Base-by-base conservation (phyloP, 1,140 invertebrate genomes). In the Palaemon carinicauda region DNA sequence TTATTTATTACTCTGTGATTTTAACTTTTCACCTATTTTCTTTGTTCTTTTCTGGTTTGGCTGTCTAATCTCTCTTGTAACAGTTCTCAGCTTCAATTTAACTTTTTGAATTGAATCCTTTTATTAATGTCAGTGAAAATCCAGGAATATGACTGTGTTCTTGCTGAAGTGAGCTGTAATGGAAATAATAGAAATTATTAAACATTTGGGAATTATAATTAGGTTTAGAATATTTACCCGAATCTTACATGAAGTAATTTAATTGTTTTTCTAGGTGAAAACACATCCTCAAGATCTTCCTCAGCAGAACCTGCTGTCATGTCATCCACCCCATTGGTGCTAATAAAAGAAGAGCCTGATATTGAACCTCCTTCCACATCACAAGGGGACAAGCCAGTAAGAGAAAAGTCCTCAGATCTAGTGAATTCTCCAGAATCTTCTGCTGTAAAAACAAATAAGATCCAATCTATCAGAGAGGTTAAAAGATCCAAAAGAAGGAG, bases 331-430 rank as follows among this genome's bases (percentile, higher is more conserved):
- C 77, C 84, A 4, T 19, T 86, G n/a, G 60, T 78, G n/a, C 50
- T 86, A 9, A 79, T 86, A 24, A 86, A 86, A 29, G 84, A 86
- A 52, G 84, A 86, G n/a, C 77, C 84, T 24, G 82, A 56, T 1
- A 77, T 24, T 51, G 82, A 84, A 4, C 56, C 29, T 31, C 19
- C 12, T 50, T 27, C 74, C 24, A 31, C 54, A 50, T 84, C 77
- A n/a, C 73, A 56, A 17, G 24, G n/a, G 1, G 50, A 84, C n/a
- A 9, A 78, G 41, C 19, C 21, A 21, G 21, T 82, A 1, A 82
- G 53, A 52, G 81, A 82, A 33, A 54, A 75, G 10, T 33, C 41
- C 19, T n/a, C 51, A 75, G 73, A 53, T 24, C 2, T 14, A 5
- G 53, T 33, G 7, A 1, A 17, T 29, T n/a, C 60, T 21, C 17